These are phyloP conservation scores for Dusona sp. DNA, from an alignment of 2,888 invertebrate genomes.

Conservation along the genomic window DNA sequence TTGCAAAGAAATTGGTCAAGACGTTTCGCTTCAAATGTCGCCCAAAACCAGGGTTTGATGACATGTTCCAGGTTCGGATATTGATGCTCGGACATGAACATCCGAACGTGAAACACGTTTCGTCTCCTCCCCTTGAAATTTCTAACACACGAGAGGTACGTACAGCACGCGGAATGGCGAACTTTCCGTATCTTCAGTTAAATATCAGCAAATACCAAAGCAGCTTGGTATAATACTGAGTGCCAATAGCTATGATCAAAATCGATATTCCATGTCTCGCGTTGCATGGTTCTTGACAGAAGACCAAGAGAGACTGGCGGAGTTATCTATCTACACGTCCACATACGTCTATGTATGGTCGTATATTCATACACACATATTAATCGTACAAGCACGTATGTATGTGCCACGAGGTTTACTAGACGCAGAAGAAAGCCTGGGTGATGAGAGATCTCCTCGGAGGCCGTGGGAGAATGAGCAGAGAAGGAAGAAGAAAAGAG, in stretches of 20 bases:
- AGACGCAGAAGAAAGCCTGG: conserved; percentile 52
- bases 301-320: conserved; percentile 31
- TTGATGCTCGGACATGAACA: neutral
- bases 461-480: conserved; percentile 64
- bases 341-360: conserved; percentile 12
- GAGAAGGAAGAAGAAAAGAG: conserved; percentile 47
- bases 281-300: neutral
- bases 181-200: conserved; percentile 47
- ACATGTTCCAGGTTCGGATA: neutral
- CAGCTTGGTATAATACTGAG: conserved; percentile 54
- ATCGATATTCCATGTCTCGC: conserved; percentile 64
- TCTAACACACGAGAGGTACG: conserved; percentile 25
- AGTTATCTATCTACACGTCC: conserved; percentile 27
- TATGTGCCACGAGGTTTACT: conserved; percentile 47
- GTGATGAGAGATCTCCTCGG: conserved; percentile 61
- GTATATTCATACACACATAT: neutral
- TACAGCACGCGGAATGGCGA: neutral
- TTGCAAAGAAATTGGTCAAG: no score
- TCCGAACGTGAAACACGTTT: conserved; percentile 37
- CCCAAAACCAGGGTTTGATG: no score
- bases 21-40: no score
- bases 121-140: conserved; percentile 45
- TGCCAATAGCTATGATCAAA: conserved; percentile 68
- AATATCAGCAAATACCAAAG: conserved; percentile 68
- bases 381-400: neutral